Base-by-base conservation (phyloP, 2,113 vertebrate species). In the Galbula dea region DNA sequence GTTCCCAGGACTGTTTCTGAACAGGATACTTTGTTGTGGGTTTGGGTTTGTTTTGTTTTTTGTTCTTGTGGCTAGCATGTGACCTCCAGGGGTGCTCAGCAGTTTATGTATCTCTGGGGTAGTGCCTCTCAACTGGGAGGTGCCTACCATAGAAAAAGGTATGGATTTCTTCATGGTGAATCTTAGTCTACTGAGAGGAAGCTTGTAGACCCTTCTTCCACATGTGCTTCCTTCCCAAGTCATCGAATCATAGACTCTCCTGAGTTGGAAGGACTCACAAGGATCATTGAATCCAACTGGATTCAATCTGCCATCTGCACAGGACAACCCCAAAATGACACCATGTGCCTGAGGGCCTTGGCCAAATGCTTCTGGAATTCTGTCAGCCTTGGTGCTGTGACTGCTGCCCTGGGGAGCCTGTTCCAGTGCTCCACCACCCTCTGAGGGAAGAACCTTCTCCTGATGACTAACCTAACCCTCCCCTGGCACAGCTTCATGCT, bases 41-140 rank as follows among this genome's bases (percentile, higher is more conserved):
- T 48, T 76, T 58, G n/a, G 26, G 3, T 43, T 2, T 52, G 37
- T 41, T 24, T 5, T 23, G 9, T 10, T 46, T 39, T 57, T 13
- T 29, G 30, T 48, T 68, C 20, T 49, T 68, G n/a, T 43, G 43
- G 36, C 6, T 30, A 4, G 36, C 0, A 0, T n/a, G 45, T 55
- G 49, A 17, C 3, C 2, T 73, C 12, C 41, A 8, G 0, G 0
- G 82, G 5, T 66, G 13, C 41, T 45, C 43, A 36, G 32, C 22
- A 55, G 8, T 79, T 89, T 11, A 11, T 43, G 41, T 55, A 39
- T 69, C 54, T 55, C 10, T 32, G 37, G 17, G 4, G 5, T 66
- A 11, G 18, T 74, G 22, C 27, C 51, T 77, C 88, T 73, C 46
- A 52, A 15, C 15, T 88, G 58, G 59, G 15, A 88, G 20, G 26